Evolutionary conservation across 2,888 invertebrate genomes (phyloP), one percentile per base, ranked within the genome.

Genomic region (Macrophya annulata): DNA sequence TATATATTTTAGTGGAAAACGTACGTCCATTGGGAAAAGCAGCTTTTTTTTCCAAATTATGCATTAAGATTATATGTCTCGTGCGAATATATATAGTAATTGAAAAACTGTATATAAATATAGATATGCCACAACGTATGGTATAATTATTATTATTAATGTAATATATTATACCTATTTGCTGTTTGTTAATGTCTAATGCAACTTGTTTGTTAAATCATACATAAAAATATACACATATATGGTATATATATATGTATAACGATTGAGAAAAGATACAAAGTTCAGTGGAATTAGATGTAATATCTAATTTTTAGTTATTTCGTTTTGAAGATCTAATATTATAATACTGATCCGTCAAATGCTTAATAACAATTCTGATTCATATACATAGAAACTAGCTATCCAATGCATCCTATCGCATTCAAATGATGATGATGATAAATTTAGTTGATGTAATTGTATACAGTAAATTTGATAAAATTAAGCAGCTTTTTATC

Each of bases 21-120:
- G 55, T 55, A 76, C 55, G 76, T 84, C 79, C 76, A 84, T 68
- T 76, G 76, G 62, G 25, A 45, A 84, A 76, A 59, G 31, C 51
- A 68, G 25, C 74, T 77, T 85, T 85, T 81, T 85, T 85, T 81
- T 85, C 82, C 85, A 51, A 71, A 85, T 45, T 79, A 82, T 45
- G 12, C 48, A 51, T 45, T 83, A 71, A 62, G 68, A 48, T 83
- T 68, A 81, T 62, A 48, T 65, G 25, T 45, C 17, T 45, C 15
- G n/a, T 55, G 59, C 74, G 74, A 40, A 74, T n/a, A n/a, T n/a
- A n/a, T n/a, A n/a, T 51, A 51, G 51, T 77, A 43, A 62, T 59
- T 59, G 79, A 59, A 25, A n/a, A 79, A 79, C 59, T 79, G 79
- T 79, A 79, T 77, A 51, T 77, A 51, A 31, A 77, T 55, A 74